Percentiles rank a stretch among this genome's conserved stretches.
Evolutionary conservation across 2,113 vertebrate genomes (phyloP).

Genomic region (Pygoscelis adeliae): DNA sequence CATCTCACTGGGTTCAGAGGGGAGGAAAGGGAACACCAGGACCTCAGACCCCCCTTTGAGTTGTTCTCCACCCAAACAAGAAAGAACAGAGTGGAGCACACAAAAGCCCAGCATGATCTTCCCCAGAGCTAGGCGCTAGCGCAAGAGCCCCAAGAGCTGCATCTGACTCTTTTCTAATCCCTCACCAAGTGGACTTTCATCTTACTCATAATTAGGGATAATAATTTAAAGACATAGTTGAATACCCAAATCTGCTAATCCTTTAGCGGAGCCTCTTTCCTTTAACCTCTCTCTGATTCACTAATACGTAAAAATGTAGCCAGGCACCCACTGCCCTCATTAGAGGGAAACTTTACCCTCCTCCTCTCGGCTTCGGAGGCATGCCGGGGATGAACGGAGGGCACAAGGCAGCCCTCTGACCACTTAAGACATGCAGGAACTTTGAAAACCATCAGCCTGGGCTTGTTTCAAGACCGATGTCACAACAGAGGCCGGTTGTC

Average conservation of each 20-base stretch:
- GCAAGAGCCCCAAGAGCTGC: background rate
- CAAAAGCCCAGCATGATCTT: background rate
- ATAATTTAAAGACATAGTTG: constrained; percentile 61
- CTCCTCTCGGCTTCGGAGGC: background rate
- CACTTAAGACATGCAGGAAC: background rate
- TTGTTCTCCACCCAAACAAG: background rate
- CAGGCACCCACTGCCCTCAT: constrained; percentile 36
- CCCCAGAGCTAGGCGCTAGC: background rate
- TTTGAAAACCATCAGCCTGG: constrained; percentile 36
- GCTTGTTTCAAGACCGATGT: constrained; percentile 22
- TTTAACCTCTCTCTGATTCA: constrained; percentile 34
- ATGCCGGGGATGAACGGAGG: background rate
- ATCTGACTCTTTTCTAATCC: constrained; percentile 32
- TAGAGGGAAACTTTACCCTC: constrained; percentile 29
- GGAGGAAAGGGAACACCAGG: background rate
- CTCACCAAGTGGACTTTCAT: constrained; percentile 22
- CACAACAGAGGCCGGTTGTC: constrained; percentile 30
- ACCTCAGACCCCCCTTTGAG: background rate
- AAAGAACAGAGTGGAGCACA: background rate
- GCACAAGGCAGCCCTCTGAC: constrained; percentile 30
- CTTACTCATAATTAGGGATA: constrained; percentile 47
- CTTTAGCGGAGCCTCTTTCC: constrained; percentile 17
- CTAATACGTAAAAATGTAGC: constrained; percentile 7
- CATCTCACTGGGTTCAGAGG: background rate
- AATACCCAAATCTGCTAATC: constrained; percentile 58